Evolutionary conservation across 2,888 invertebrate genomes (phyloP).

Genomic region (Nomada hirtipes): DNA sequence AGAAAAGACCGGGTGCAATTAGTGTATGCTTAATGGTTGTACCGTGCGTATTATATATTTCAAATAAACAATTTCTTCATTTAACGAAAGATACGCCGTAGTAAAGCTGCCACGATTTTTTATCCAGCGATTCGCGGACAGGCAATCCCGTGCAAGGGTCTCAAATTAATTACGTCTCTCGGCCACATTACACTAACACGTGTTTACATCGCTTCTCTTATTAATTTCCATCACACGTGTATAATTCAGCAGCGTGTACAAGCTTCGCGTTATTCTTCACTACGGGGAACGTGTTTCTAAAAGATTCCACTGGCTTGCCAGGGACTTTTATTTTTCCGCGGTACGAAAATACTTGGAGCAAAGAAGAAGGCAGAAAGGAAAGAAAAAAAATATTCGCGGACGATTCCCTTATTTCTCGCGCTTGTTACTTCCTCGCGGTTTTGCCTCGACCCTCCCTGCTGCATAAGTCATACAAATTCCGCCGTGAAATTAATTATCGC

Average conservation of each 20-base stretch:
- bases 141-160: slow-evolving; percentile 8
- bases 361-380: too few species aligned
- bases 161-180: slow-evolving; percentile 58
- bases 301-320: not conserved
- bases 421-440: slow-evolving; percentile 24
- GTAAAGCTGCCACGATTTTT: not conserved
- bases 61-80: too few species aligned
- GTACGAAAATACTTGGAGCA: slow-evolving; percentile 25
- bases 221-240: slow-evolving; percentile 64
- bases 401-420: slow-evolving; percentile 44
- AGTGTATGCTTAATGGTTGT: too few species aligned
- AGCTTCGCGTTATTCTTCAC: slow-evolving; percentile 6
- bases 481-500: slow-evolving; percentile 53
- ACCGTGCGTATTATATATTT: too few species aligned
- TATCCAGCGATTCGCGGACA: not conserved
- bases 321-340: slow-evolving; percentile 10
- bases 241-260: slow-evolving; percentile 49
- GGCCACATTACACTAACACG: slow-evolving; percentile 47
- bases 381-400: slow-evolving; percentile 26
- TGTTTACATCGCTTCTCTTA: slow-evolving; percentile 65
- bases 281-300: slow-evolving; percentile 4
- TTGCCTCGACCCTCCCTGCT: not conserved
- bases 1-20: too few species aligned
- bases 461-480: slow-evolving; percentile 11
- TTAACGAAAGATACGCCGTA: too few species aligned